phyloP scores from a whole-genome alignment of 35 echinoderm and acorn worm genomes.

The Anneissia japonica region DNA sequence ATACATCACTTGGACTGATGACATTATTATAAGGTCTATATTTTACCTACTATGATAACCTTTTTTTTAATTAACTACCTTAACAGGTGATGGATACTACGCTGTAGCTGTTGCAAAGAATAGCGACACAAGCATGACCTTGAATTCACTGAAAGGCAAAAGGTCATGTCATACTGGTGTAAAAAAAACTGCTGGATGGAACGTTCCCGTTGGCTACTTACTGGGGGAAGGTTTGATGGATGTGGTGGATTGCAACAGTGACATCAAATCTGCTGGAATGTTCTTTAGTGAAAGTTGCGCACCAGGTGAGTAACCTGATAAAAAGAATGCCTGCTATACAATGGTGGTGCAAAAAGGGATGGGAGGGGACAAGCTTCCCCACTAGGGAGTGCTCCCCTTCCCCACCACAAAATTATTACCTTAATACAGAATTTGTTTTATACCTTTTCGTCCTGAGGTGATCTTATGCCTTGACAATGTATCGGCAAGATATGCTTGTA shows the following conservation, averaged over 20 bases:
- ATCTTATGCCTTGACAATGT: too few species aligned
- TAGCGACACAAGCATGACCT: slow-evolving; percentile 25
- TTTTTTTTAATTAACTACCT: background rate
- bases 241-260: slow-evolving; percentile 38
- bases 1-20: background rate
- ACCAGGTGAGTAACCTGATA: too few species aligned
- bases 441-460: too few species aligned
- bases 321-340: too few species aligned
- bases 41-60: too few species aligned
- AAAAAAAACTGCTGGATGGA: slow-evolving; percentile 77
- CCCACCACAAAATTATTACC: too few species aligned
- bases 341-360: too few species aligned
- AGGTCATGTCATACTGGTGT: slow-evolving; percentile 67
- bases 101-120: slow-evolving; percentile 56
- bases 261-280: slow-evolving; percentile 25
- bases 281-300: slow-evolving; percentile 75
- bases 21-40: too few species aligned
- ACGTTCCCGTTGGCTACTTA: slow-evolving; percentile 64
- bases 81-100: slow-evolving; percentile 27
- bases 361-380: too few species aligned
- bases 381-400: too few species aligned
- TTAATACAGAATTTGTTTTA: too few species aligned
- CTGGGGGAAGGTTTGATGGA: slow-evolving; percentile 31
- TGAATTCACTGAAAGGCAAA: slow-evolving; percentile 40
- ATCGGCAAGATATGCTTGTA: too few species aligned